phyloP scores from a whole-genome alignment of 30 jellyfish, hydroid and myxozoan genomes.

The Hydractinia symbiolongicarpus region DNA sequence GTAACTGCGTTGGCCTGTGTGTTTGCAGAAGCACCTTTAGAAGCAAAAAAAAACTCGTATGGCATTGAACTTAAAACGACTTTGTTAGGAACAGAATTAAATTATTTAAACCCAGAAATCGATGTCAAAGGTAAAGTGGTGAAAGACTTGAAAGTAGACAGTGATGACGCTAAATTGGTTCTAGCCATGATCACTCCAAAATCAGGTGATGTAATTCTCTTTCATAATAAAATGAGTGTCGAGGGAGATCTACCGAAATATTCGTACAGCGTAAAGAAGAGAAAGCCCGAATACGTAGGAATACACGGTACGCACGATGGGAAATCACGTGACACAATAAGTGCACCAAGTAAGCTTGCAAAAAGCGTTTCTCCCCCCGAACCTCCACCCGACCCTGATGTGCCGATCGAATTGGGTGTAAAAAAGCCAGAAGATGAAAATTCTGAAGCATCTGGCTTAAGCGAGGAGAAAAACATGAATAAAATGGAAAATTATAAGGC shows the following conservation, averaged over 20 bases:
- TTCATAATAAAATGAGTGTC: neutral
- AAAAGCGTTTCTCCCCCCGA: neutral
- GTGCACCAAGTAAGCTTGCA: neutral
- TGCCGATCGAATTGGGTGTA: slow-evolving; percentile 43
- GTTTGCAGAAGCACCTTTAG: too few relatives aligned
- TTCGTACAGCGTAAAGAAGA: neutral
- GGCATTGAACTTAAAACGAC: too few relatives aligned
- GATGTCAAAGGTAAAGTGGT: too few relatives aligned
- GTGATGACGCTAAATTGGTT: too few relatives aligned
- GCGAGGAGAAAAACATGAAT: slow-evolving; percentile 3
- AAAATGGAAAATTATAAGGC: neutral
- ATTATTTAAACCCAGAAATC: too few relatives aligned
- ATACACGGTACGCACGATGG: neutral
- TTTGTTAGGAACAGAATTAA: too few relatives aligned
- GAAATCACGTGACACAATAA: neutral
- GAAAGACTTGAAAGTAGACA: too few relatives aligned
- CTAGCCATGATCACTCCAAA: too few relatives aligned
- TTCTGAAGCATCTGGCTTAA: neutral
- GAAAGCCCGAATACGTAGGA: neutral
- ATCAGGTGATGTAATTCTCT: too few relatives aligned
- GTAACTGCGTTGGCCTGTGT: too few relatives aligned
- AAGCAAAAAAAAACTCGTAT: too few relatives aligned
- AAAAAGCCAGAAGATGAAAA: slow-evolving; percentile 11
- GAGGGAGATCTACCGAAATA: neutral
- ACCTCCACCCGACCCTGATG: slow-evolving; percentile 35